phyloP scores from a whole-genome alignment of 2,113 vertebrate genomes.

The Telmatochromis bifrenatus region DNA sequence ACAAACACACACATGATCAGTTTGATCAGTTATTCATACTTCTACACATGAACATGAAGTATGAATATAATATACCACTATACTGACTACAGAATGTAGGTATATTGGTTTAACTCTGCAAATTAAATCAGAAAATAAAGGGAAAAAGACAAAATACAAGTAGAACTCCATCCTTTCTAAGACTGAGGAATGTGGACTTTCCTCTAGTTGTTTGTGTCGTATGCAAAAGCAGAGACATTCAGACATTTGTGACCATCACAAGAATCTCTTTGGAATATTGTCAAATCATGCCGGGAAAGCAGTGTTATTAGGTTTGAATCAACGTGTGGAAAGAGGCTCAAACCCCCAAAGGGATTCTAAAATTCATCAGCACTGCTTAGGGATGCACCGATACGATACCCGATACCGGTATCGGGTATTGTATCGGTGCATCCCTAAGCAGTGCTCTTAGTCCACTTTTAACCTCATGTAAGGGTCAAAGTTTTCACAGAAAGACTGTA shows the following conservation, averaged over 20 bases:
- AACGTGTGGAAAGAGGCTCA: not conserved
- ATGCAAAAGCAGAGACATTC: not conserved
- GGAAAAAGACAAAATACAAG: not conserved
- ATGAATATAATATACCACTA: not conserved
- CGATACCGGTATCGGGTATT: too few species aligned
- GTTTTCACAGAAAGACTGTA: not conserved
- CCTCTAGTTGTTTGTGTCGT: fast-evolving
- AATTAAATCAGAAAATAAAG: not conserved
- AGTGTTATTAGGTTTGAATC: not conserved
- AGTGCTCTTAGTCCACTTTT: not conserved
- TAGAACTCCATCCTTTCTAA: not conserved
- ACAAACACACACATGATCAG: too few species aligned
- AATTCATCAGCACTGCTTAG: not conserved
- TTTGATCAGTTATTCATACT: too few species aligned
- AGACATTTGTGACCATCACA: not conserved
- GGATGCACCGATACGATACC: too few species aligned
- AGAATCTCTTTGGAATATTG: not conserved
- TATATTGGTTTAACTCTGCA: not conserved
- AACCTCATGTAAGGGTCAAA: fast-evolving
- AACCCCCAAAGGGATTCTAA: not conserved
- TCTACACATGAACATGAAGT: not conserved
- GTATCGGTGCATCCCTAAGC: too few species aligned
- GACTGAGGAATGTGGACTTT: not conserved
- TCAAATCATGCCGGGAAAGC: not conserved
- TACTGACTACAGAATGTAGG: not conserved